Evolutionary conservation across 92 coral and sea anemone genomes (phyloP).

Genomic region (Epizoanthus illoricatus): DNA sequence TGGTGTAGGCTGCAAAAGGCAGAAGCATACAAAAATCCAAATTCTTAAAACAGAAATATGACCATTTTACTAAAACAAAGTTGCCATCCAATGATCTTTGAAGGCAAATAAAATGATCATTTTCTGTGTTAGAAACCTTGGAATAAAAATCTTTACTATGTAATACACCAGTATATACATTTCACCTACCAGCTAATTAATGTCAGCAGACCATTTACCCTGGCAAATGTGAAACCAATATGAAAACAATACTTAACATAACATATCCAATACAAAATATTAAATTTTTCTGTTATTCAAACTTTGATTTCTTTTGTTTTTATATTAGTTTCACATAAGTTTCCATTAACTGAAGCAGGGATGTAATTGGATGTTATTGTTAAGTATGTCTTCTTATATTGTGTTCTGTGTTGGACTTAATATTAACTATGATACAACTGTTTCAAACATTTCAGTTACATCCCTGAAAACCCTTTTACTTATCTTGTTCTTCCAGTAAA

Average conservation of each 20-base stretch:
- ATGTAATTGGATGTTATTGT: no score
- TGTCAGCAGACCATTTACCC: no score
- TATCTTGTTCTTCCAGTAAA: constrained; percentile 51
- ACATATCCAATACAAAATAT: no score
- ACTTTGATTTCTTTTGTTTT: no score
- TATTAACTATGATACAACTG: neutral
- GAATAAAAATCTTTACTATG: neutral
- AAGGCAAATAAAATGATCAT: neutral
- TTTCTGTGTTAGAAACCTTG: neutral
- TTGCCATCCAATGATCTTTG: no score
- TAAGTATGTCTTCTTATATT: no score
- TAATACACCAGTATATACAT: neutral
- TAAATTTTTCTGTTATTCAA: no score
- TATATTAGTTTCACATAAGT: no score
- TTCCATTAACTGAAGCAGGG: no score
- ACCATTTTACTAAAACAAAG: neutral
- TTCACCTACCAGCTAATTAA: no score
- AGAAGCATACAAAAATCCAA: neutral
- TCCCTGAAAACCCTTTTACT: constrained; percentile 6
- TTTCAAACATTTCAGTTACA: neutral
- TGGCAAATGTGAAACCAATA: no score
- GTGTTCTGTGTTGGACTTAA: neutral
- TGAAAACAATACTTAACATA: no score
- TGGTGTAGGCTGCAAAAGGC: neutral
- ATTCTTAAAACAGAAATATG: neutral